Conservation (phyloP, 1,140 invertebrate genomes). For the Camponotus vicinus region DNA sequence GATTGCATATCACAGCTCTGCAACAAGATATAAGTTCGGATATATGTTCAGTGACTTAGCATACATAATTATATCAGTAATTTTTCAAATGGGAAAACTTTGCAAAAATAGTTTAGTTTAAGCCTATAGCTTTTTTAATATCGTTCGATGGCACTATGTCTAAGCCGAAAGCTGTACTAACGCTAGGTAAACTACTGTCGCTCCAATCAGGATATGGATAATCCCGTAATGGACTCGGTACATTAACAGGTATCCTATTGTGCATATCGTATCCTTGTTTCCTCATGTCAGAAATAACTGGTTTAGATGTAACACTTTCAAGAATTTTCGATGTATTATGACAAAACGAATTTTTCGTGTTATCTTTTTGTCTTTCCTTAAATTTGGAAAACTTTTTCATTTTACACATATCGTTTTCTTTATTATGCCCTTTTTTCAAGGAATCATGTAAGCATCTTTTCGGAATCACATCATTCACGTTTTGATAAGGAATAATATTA, state of each 20-base stretch:
- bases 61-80: background rate
- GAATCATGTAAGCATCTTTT: conserved; percentile 24
- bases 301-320: conserved; percentile 54
- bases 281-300: conserved; percentile 59
- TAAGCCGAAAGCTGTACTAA: conserved; percentile 71
- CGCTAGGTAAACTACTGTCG: conserved; percentile 76
- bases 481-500: background rate
- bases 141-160: conserved; percentile 46
- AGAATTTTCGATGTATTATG: background rate
- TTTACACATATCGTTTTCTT: conserved; percentile 29
- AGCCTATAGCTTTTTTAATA: conserved; percentile 11
- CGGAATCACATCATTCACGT: background rate
- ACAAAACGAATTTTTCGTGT: conserved; percentile 1
- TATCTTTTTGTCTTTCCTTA: conserved; percentile 18
- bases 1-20: conserved; percentile 15
- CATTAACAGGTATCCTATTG: conserved; percentile 69
- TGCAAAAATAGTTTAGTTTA: background rate
- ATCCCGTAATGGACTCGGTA: conserved; percentile 75
- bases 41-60: background rate
- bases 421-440: conserved; percentile 29
- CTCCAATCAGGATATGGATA: conserved; percentile 78
- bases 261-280: conserved; percentile 71
- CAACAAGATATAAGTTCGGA: background rate
- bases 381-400: conserved; percentile 22
- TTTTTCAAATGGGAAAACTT: background rate